phyloP scores from a whole-genome alignment of 2,797 vertebrate species.

The Danio tinwini region DNA sequence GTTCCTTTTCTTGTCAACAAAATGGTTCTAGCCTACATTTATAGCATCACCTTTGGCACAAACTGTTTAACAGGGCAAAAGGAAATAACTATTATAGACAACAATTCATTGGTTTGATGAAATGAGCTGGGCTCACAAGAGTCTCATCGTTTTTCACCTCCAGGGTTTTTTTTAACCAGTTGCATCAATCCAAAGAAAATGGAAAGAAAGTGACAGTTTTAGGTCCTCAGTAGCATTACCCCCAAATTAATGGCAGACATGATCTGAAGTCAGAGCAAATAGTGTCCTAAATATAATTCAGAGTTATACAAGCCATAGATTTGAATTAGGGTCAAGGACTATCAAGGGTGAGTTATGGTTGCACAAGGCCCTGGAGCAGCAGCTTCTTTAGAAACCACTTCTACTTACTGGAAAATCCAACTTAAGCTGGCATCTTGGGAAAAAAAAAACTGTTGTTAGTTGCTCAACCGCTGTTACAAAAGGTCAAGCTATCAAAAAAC shows the following conservation, averaged over 20 bases:
- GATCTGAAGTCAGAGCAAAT: conserved; percentile 30
- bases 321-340: conserved; percentile 32
- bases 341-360: conserved; percentile 6
- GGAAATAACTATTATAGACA: conserved; percentile 32
- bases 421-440: background rate
- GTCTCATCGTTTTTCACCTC: conserved; percentile 9
- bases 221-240: conserved; percentile 26
- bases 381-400: background rate
- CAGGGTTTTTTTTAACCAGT: conserved; percentile 35
- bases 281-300: conserved; percentile 27
- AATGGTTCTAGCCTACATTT: conserved; percentile 8
- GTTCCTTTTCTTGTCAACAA: conserved; percentile 6
- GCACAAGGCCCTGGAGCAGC: background rate
- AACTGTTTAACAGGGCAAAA: background rate
- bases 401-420: background rate
- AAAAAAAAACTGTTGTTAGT: background rate
- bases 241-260: conserved; percentile 20
- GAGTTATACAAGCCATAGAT: background rate
- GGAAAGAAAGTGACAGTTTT: conserved; percentile 40
- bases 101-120: conserved; percentile 17
- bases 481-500: background rate
- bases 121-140: conserved; percentile 1
- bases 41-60: conserved; percentile 1
- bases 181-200: conserved; percentile 16
- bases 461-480: background rate